Evolutionary conservation across 2,888 invertebrate genomes (phyloP), one percentile per base, ranked within the genome.

Genomic region (Agonum fuliginosum): DNA sequence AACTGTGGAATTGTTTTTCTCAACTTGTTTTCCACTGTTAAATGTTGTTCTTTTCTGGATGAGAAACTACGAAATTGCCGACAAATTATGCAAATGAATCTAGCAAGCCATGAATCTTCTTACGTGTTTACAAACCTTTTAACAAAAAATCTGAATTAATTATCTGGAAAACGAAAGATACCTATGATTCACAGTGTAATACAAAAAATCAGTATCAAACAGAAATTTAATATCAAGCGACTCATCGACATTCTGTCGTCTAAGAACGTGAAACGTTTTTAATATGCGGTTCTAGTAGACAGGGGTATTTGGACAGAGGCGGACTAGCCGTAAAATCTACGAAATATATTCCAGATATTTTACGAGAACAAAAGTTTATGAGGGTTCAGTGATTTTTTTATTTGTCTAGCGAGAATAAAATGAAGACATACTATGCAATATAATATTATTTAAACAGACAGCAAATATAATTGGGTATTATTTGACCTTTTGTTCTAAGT

Each of bases 181-280:
- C n/a, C 22, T 24, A 54, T 22, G 24, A n/a, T 54, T 3, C 24
- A 54, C 24, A 37, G 20, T n/a, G n/a, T n/a, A n/a, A n/a, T n/a
- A 48, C 19, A 14, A 48, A 22, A 54, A 54, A 54, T 20, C 22
- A 12, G 12, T 10, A 10, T 54, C n/a, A 12, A 48, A 48, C 6
- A 48, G 54, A 54, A 54, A 54, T 54, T 54, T 54, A 54, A 54
- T 54, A 54, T 54, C 54, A 4, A 54, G 22, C 22, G 54, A 54
- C 24, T 54, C 54, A 54, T 54, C 54, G 54, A 54, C 54, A 54
- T 54, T 54, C 54, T 54, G 54, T 54, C 54, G n/a, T 22, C 22
- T 24, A 12, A 24, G 24, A 54, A 54, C 54, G 54, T 54, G 54
- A 54, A 54, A 54, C 54, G 54, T 54, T 54, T 54, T 54, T 54